Conservation (phyloP, 1,140 invertebrate species). For the Sminthurides bifidus region DNA sequence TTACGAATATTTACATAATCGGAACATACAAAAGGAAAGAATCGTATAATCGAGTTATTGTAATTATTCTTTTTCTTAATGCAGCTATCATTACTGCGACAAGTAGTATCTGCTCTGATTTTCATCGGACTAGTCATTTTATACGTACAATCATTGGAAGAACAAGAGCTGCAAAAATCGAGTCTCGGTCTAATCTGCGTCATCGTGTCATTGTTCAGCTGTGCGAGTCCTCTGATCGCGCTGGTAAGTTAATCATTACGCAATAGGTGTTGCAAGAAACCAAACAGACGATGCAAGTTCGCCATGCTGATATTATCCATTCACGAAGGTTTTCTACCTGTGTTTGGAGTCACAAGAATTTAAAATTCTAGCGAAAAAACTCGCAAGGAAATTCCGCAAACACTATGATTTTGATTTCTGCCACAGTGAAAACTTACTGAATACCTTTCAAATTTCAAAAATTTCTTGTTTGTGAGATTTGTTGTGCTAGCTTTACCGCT, state of each 20-base stretch:
- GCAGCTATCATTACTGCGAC: conserved; percentile 20
- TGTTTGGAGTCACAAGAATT: no score
- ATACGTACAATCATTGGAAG: conserved; percentile 23
- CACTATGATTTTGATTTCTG: no score
- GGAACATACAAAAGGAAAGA: conserved; percentile 12
- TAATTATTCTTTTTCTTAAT: conserved; percentile 32
- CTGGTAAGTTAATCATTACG: conserved; percentile 40
- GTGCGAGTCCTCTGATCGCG: conserved; percentile 62
- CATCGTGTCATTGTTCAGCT: conserved; percentile 57
- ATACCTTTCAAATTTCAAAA: no score
- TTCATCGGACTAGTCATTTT: conserved; percentile 22
- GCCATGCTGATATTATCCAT: no score
- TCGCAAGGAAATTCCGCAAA: no score
- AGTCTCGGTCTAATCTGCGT: conserved; percentile 53
- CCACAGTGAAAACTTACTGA: no score
- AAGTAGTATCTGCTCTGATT: conserved; percentile 25
- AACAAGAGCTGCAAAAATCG: conserved; percentile 26
- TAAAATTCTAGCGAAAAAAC: no score
- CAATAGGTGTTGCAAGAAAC: no score
- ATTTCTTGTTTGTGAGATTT: no score
- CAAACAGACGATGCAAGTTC: no score
- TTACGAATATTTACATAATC: conserved; percentile 38
- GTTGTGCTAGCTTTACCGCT: no score
- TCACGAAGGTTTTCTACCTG: no score
- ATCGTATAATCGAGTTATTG: neutral